A percentile compares a stretch with the other conserved stretches of the same genome.
Conservation (phyloP, 2,113 vertebrate species). For the Erpornis zantholeuca region DNA sequence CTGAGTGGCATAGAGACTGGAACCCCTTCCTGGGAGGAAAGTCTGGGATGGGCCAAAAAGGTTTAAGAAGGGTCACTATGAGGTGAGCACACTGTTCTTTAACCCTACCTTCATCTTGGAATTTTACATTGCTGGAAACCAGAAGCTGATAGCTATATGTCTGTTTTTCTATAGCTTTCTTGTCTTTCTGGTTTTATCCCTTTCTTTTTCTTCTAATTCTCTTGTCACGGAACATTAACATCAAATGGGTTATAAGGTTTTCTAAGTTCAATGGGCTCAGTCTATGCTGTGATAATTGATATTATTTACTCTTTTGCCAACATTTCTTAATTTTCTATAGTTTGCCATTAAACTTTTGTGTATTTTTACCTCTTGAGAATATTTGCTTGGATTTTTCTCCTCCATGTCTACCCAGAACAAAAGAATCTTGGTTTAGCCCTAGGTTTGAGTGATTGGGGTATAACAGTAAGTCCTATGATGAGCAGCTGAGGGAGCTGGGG, state of each 20-base stretch:
- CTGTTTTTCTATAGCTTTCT: not conserved
- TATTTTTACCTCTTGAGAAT: not conserved
- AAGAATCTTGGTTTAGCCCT: not conserved
- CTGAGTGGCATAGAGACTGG: not conserved
- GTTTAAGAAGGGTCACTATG: accelerated
- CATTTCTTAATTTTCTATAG: not conserved
- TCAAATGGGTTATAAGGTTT: not conserved
- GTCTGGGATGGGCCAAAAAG: too few species aligned
- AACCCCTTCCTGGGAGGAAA: not conserved
- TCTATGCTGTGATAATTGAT: not conserved
- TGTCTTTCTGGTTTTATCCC: not conserved
- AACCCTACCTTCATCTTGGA: not conserved
- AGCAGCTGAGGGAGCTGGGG: not conserved
- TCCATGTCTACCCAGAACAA: accelerated
- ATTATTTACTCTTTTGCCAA: not conserved
- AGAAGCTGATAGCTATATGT: not conserved
- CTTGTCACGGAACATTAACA: not conserved
- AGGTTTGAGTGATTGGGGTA: not conserved
- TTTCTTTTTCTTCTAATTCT: not conserved
- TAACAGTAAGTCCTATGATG: too few species aligned
- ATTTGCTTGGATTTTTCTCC: not conserved
- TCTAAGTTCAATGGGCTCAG: not conserved
- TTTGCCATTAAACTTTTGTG: not conserved
- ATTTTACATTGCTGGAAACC: not conserved
- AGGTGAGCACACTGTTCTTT: not conserved